Evolutionary conservation across 2,888 invertebrate species (phyloP), one percentile per base, ranked within the genome.

Genomic region (Heliconius sara): DNA sequence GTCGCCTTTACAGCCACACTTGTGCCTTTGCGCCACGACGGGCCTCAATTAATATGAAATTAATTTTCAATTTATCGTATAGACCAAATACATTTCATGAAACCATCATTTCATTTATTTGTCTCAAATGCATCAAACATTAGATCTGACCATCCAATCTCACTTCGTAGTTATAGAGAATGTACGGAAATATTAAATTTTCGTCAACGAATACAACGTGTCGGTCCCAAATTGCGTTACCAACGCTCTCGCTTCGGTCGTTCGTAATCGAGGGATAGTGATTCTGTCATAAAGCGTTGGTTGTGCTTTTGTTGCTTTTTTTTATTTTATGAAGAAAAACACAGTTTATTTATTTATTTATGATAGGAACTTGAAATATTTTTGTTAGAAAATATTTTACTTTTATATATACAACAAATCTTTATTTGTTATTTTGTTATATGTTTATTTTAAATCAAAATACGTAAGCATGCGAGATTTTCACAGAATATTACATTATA

Each of bases 241-340:
- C 57, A 27, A 77, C 65, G 79, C 78, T 79, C 72, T 72, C 76
- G 77, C 67, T 76, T 60, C 79, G 77, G 76, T 77, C 67, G 67
- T 73, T 77, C 73, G 79, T 73, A 79, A 77, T 79, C 72, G 67
- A 68, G 57, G 79, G 65, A n/a, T 39, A 77, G 76, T 79, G 72
- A 76, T 72, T 79, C 60, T 75, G 63, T 75, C 66, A 52, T 73
- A 66, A 16, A 73, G n/a, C n/a, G 25, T 73, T 73, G 34, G 60
- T 16, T 27, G 47, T 19, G 22, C 6, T 67, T 67, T 67, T 60
- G n/a, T 43, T 70, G 34, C 0, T n/a, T 73, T 60, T 72, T 13
- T 72, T 13, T 39, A n/a, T 68, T 34, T 60, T 57, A 72, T 72
- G 57, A 30, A 22, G 22, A n/a, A 57, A 22, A 47, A 12, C 10